A percentile compares a stretch with the other conserved stretches of the same genome.
phyloP scores from a whole-genome alignment of 2,888 invertebrate genomes.

The Tromatobia lineatoria region DNA sequence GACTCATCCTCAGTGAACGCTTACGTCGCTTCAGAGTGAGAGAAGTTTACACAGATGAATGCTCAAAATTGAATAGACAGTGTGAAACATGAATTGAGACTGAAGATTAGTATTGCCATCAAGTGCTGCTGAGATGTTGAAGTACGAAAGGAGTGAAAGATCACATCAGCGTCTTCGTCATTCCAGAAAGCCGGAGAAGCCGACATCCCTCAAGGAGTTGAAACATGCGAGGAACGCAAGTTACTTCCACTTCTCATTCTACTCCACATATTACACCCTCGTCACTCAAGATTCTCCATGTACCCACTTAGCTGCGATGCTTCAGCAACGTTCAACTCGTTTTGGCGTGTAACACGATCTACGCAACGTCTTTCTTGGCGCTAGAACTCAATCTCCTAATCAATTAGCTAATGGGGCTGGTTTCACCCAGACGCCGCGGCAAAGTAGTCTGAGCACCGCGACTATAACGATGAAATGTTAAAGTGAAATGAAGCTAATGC shows the following conservation, averaged over 20 bases:
- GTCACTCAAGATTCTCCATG: slow-evolving; percentile 46
- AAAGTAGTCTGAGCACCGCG: not conserved
- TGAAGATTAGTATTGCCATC: slow-evolving; percentile 39
- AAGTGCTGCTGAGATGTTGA: slow-evolving; percentile 6
- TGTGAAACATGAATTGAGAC: slow-evolving; percentile 35
- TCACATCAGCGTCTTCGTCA: not conserved
- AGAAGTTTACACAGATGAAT: slow-evolving; percentile 29
- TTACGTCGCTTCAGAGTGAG: not conserved
- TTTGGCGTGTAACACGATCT: slow-evolving; percentile 1
- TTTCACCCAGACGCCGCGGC: slow-evolving; percentile 19
- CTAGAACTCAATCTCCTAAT: slow-evolving; percentile 37
- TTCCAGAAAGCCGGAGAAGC: slow-evolving; percentile 22
- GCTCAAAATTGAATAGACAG: slow-evolving; percentile 38
- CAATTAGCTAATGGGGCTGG: slow-evolving; percentile 63
- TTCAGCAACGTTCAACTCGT: slow-evolving; percentile 21
- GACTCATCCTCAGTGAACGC: not conserved
- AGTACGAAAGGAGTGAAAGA: slow-evolving; percentile 25
- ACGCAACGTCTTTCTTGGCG: slow-evolving; percentile 1
- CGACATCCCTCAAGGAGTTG: slow-evolving; percentile 26
- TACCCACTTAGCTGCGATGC: slow-evolving; percentile 39
- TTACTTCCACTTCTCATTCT: slow-evolving; percentile 21
- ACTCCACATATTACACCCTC: slow-evolving; percentile 29
- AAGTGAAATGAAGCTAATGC: slow-evolving; percentile 40
- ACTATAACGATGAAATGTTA: slow-evolving; percentile 30
- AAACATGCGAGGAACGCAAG: slow-evolving; percentile 39